phyloP scores from a whole-genome alignment of 2,113 vertebrate genomes.

The Felis chaus region DNA sequence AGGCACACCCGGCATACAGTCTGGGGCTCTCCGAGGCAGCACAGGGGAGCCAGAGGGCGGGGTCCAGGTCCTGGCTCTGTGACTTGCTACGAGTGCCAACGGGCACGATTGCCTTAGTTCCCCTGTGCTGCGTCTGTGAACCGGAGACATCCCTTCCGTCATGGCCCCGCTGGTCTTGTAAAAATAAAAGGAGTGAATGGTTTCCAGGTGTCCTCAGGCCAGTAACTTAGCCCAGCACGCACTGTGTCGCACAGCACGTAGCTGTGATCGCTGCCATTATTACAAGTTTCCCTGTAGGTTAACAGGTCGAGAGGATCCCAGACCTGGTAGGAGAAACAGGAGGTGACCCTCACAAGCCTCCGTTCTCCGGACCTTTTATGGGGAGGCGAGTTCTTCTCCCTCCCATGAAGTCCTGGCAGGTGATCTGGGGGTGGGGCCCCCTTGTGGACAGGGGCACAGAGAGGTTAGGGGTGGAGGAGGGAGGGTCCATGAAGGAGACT shows the following conservation, averaged over 20 bases:
- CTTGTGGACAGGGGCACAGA: not conserved
- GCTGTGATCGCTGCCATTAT: too few species aligned
- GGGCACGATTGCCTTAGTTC: not conserved
- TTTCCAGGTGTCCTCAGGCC: not conserved
- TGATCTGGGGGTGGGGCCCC: not conserved
- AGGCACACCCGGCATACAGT: not conserved
- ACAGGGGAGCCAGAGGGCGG: not conserved
- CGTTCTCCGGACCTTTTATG: not conserved
- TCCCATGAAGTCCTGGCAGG: not conserved
- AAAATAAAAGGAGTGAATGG: not conserved
- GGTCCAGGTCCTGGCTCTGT: not conserved
- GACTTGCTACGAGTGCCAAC: not conserved
- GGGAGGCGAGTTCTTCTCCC: too few species aligned
- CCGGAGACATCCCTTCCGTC: not conserved
- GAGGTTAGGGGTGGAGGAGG: not conserved
- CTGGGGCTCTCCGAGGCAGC: not conserved
- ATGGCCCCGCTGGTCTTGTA: not conserved
- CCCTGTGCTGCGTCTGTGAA: not conserved
- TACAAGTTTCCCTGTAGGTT: not conserved
- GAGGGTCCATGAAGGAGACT: not conserved
- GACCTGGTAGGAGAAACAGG: rapidly evolving
- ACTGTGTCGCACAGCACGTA: rapidly evolving
- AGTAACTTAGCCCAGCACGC: not conserved
- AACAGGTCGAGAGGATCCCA: not conserved
- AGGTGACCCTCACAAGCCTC: rapidly evolving